Evolutionary conservation across 1,140 invertebrate genomes (phyloP).

Genomic region (Gonioctena quinquepunctata): DNA sequence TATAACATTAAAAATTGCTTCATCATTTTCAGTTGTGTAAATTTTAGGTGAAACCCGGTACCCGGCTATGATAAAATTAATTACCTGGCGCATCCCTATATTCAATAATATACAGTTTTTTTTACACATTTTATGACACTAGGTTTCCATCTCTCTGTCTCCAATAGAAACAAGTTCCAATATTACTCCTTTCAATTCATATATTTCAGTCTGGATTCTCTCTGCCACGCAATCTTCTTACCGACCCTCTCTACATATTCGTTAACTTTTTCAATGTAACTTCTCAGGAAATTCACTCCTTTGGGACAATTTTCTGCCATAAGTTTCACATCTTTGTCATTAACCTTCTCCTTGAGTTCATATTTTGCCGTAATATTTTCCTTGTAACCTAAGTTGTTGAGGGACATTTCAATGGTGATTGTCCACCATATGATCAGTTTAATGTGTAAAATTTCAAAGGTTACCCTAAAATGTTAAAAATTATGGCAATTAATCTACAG

Average conservation of each 20-base stretch:
- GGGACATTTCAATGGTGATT: conserved; percentile 1
- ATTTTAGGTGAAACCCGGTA: no score
- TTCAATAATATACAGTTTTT: no score
- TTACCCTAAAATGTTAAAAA: neutral
- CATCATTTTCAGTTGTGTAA: no score
- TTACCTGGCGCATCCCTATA: no score
- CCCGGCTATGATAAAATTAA: no score
- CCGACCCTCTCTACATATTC: conserved; percentile 5
- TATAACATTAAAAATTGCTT: no score
- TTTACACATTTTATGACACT: no score
- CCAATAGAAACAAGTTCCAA: no score
- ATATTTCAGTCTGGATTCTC: neutral
- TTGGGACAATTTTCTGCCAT: neutral
- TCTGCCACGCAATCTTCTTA: neutral
- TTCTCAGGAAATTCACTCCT: neutral
- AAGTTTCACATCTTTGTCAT: conserved; percentile 3
- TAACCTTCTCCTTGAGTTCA: neutral
- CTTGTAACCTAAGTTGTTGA: neutral
- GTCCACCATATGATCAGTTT: conserved; percentile 9
- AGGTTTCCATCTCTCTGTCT: no score
- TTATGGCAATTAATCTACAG: no score
- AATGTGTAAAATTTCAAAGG: neutral
- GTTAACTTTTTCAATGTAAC: conserved; percentile 5
- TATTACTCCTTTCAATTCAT: no score
- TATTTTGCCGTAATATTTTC: neutral